Conservation (phyloP, 30 jellyfish, hydroid and myxozoan genomes). For the Mastigias papua region DNA sequence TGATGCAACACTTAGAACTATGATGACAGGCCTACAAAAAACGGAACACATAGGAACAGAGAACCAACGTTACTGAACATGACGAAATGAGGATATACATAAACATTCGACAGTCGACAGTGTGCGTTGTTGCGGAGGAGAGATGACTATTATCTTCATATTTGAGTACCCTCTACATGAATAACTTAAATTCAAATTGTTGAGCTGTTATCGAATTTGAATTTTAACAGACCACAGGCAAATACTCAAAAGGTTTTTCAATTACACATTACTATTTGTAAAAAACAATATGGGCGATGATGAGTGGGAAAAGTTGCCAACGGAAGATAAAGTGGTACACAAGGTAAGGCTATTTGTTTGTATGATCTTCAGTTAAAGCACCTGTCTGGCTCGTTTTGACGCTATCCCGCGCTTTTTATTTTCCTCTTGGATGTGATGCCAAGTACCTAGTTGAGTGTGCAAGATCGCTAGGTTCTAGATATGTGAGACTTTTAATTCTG, state of each 20-base stretch:
- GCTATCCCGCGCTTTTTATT: slow-evolving; percentile 56
- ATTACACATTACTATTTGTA: neutral
- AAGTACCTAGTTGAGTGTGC: neutral
- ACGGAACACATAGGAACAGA: too few relatives aligned
- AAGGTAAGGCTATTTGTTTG: slow-evolving; percentile 58
- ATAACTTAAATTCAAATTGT: neutral
- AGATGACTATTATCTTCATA: neutral
- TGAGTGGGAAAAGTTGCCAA: slow-evolving; percentile 92
- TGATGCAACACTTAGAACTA: too few relatives aligned
- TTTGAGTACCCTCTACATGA: slow-evolving; percentile 27
- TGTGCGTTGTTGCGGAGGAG: neutral
- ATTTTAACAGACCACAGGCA: neutral
- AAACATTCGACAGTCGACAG: too few relatives aligned
- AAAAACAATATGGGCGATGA: slow-evolving; percentile 78
- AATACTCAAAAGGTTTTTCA: neutral
- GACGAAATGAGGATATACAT: too few relatives aligned
- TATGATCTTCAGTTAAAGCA: neutral
- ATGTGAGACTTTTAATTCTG: too few relatives aligned
- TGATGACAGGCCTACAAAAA: too few relatives aligned
- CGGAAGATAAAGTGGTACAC: slow-evolving; percentile 91
- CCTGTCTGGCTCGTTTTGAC: neutral
- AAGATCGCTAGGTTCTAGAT: too few relatives aligned
- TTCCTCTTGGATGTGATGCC: too few relatives aligned
- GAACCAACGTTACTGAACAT: too few relatives aligned
- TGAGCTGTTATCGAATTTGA: neutral